Percentiles rank a stretch among this genome's conserved stretches.
Conservation (phyloP, 2,113 vertebrate species). For the human region GRCh38 chr5:167365501-167366000, state of each 20-base stretch:
- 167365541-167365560: background rate
- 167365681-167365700: background rate
- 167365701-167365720: background rate
- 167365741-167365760: background rate
- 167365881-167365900: background rate
- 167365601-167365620: background rate
- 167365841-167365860: background rate
- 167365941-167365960: background rate
- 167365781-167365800: background rate
- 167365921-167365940: background rate
- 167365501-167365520: background rate
- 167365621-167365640: background rate
- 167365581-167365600: background rate
- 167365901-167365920: background rate
- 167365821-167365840: background rate
- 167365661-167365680: background rate
- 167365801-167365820: background rate
- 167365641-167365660: background rate
- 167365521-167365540: background rate
- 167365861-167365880: background rate
- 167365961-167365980: background rate
- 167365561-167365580: background rate
- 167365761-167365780: background rate
- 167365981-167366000: background rate
- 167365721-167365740: background rate